phyloP scores from a whole-genome alignment of 2,113 vertebrate species.

The Todiramphus saurophagus region DNA sequence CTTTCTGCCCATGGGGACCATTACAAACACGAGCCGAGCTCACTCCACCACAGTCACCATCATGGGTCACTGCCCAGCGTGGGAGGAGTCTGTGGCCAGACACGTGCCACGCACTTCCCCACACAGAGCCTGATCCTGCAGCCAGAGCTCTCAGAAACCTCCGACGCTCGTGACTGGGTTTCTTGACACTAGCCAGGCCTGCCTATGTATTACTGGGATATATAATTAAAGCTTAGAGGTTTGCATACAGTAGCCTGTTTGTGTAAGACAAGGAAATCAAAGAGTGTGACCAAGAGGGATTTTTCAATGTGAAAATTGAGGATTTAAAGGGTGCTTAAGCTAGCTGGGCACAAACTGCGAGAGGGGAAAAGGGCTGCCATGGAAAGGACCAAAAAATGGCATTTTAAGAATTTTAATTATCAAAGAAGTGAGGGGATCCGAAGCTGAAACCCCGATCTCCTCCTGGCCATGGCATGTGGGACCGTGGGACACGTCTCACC shows the following conservation, averaged over 20 bases:
- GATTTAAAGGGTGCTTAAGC: constrained; percentile 4
- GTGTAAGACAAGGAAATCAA: constrained; percentile 32
- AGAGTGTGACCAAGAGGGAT: constrained; percentile 8
- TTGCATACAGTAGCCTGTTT: constrained; percentile 46
- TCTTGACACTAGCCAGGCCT: constrained; percentile 56
- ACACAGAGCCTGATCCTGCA: neutral
- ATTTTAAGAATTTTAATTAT: neutral
- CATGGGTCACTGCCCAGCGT: neutral
- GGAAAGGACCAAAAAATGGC: neutral
- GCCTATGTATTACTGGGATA: constrained; percentile 10
- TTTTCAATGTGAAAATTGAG: constrained; percentile 43
- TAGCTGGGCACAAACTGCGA: neutral
- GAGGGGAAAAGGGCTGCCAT: neutral
- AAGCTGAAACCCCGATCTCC: neutral
- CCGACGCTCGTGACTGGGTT: neutral
- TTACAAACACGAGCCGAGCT: rapidly evolving
- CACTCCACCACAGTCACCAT: rapidly evolving
- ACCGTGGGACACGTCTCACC: neutral
- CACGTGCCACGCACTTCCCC: rapidly evolving
- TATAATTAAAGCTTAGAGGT: constrained; percentile 36
- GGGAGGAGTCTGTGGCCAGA: neutral
- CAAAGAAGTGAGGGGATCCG: neutral
- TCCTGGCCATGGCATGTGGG: neutral
- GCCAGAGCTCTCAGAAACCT: neutral
- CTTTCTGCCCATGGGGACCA: neutral